Base-by-base conservation (phyloP, 2,113 vertebrate species). In the Zosterops pallidus region DNA sequence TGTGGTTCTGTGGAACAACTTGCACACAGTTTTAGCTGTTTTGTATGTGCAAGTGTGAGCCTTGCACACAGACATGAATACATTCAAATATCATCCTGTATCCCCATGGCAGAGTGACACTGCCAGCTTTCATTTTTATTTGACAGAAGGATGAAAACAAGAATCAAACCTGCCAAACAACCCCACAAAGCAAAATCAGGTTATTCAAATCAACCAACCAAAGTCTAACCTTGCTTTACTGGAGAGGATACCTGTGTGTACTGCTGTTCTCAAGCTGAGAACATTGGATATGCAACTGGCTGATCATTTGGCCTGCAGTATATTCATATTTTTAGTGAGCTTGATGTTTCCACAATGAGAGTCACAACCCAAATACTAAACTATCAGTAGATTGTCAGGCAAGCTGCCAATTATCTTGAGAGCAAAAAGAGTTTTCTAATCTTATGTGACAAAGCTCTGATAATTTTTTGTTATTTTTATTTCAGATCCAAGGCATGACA, bases 401-500 rank as follows among this genome's bases (percentile, higher is more conserved):
- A 83, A 86, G 16, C 18, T 74, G 9, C 25, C 22, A 82, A 14
- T 21, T 60, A 70, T 9, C 28, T 42, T 53, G 42, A 78, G 42
- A 92, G 16, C 9, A 67, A 86, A 88, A 82, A 23, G 5, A 57
- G 44, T 55, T 77, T 83, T 79, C 24, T 70, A 47, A 52, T 64
- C 22, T n/a, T 37, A n/a, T 15, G 9, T 44, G 71, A 86, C 4
- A 18, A 37, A 80, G 31, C 5, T 9, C 15, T 75, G 12, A 83
- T 88, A 12, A 47, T 12, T 86, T 65, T 76, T 68, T 10, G 9
- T 89, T 46, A 68, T 76, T 57, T 88, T 42, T 39, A 83, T 97
- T 98, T 75, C 96, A 98, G 98, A 98, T 98, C 67, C 98, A 98
- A 93, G 98, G 98, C 63, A 98, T 98, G 98, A 98, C 97, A 24